Evolutionary conservation across 2,113 vertebrate species (phyloP).

Genomic region (Heteronetta atricapilla): DNA sequence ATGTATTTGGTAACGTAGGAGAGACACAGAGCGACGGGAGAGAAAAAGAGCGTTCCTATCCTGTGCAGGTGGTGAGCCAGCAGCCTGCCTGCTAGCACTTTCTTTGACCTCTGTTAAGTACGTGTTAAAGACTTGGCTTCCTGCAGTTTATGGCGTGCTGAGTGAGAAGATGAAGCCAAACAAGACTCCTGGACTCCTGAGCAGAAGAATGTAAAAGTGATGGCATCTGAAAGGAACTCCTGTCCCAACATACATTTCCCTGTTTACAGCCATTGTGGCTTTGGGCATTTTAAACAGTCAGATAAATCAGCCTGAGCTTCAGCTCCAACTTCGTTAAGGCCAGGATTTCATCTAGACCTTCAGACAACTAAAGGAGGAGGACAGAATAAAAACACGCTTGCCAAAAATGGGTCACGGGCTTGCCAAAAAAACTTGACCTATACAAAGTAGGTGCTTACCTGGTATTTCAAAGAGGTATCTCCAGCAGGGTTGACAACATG

Average conservation of each 20-base stretch:
- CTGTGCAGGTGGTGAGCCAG: background rate
- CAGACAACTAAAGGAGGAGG: background rate
- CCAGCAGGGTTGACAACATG: background rate
- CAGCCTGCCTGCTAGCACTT: slow-evolving; percentile 2
- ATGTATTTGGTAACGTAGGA: background rate
- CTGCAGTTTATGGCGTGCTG: background rate
- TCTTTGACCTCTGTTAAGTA: slow-evolving; percentile 2
- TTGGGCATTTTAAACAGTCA: background rate
- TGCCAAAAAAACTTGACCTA: background rate
- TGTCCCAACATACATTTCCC: background rate
- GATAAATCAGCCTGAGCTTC: background rate
- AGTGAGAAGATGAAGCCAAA: background rate
- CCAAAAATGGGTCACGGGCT: background rate
- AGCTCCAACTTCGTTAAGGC: background rate
- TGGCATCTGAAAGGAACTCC: background rate
- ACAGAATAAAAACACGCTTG: background rate
- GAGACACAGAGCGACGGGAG: background rate
- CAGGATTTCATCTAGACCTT: background rate
- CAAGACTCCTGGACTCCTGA: background rate
- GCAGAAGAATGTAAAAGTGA: background rate
- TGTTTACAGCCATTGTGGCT: background rate
- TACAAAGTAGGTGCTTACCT: background rate
- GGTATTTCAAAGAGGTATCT: background rate
- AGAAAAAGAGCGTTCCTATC: background rate
- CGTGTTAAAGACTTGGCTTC: slow-evolving; percentile 28